Percentiles rank a stretch among this genome's conserved stretches.
Conservation (phyloP, 2,888 invertebrate species). For the Drosophila longiperda region DNA sequence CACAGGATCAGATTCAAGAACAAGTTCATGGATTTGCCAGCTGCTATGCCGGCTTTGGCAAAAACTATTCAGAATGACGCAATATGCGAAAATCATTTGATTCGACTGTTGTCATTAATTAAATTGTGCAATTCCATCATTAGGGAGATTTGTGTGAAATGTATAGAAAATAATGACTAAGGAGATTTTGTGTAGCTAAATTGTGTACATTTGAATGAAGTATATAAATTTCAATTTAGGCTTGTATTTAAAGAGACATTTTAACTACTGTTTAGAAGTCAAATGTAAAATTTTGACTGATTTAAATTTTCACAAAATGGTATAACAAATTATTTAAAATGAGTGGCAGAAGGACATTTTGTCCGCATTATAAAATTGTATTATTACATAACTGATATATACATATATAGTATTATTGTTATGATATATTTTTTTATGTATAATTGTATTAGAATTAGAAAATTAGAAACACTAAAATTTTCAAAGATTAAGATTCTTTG, state of each 20-base stretch:
- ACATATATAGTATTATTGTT: neutral
- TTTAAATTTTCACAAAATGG: neutral
- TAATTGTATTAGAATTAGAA: neutral
- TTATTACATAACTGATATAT: neutral
- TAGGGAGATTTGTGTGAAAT: neutral
- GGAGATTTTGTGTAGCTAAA: neutral
- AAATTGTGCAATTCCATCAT: constrained; percentile 3
- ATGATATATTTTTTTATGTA: neutral
- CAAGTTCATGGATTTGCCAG: constrained; percentile 16
- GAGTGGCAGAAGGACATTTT: neutral
- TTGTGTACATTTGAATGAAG: neutral
- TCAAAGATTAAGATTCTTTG: neutral
- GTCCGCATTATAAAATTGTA: neutral
- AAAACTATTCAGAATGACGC: constrained; percentile 32
- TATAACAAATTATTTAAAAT: neutral
- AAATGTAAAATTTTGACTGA: neutral
- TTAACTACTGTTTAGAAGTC: neutral
- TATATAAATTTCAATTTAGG: neutral
- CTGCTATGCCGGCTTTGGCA: neutral
- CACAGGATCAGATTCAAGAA: constrained; percentile 3
- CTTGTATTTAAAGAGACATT: neutral
- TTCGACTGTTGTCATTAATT: constrained; percentile 26
- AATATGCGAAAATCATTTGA: constrained; percentile 13
- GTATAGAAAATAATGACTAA: neutral
- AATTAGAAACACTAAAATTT: neutral